A percentile compares a stretch with the other conserved stretches of the same genome.
These are phyloP conservation scores for Salvelinus namaycush DNA, from an alignment of 2,113 vertebrate genomes.

Conservation along the genomic window DNA sequence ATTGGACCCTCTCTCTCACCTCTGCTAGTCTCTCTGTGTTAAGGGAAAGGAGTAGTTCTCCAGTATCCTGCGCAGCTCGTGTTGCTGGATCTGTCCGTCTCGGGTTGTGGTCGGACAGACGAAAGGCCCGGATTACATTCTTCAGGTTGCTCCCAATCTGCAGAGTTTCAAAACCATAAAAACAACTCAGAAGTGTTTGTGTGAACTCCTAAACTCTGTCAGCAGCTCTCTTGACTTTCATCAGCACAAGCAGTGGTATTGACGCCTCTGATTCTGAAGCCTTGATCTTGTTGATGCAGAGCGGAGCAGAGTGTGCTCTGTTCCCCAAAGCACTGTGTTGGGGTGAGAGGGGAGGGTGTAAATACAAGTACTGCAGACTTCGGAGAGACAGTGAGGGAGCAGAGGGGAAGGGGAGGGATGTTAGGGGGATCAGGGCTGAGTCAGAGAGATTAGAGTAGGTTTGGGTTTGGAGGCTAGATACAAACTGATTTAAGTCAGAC, in stretches of 20 bases:
- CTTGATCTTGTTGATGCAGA: constrained; percentile 25
- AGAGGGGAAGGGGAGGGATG: constrained; percentile 6
- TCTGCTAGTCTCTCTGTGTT: constrained; percentile 62
- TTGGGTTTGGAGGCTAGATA: constrained; percentile 9
- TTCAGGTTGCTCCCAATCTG: constrained; percentile 71
- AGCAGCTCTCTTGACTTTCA: neutral
- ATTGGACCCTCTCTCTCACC: constrained; percentile 30
- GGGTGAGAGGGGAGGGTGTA: constrained; percentile 9
- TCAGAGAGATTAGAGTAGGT: neutral
- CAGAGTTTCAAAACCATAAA: neutral
- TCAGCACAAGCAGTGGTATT: neutral
- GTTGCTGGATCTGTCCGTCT: constrained; percentile 51
- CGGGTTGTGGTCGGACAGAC: constrained; percentile 60
- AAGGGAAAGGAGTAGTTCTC: constrained; percentile 63
- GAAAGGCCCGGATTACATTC: constrained; percentile 61
- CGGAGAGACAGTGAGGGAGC: neutral
- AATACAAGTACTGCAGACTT: neutral
- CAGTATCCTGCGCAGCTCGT: constrained; percentile 52
- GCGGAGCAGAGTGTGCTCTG: neutral
- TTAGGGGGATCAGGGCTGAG: neutral
- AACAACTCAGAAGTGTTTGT: neutral
- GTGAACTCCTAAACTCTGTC: no score
- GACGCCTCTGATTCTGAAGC: constrained; percentile 25
- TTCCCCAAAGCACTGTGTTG: neutral
- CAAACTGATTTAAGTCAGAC: neutral